Percentiles rank a stretch among this genome's conserved stretches.
phyloP scores from a whole-genome alignment of 2,888 invertebrate genomes.

The Crossocerus cetratus region DNA sequence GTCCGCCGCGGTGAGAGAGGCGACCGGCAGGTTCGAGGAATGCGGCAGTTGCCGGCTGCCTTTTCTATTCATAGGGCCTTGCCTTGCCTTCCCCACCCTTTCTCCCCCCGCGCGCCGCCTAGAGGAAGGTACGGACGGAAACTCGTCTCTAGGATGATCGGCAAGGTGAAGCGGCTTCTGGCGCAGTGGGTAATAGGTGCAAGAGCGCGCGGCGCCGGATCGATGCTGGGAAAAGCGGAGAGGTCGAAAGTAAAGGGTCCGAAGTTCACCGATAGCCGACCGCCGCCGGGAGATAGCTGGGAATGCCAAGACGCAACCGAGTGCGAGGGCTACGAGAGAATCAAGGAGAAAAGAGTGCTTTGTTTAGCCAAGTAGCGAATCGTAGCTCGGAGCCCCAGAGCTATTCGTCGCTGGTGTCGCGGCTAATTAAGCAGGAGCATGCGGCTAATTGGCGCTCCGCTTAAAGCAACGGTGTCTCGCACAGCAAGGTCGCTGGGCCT shows the following conservation, averaged over 20 bases:
- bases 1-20: neutral
- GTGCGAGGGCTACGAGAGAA: neutral
- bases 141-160: slow-evolving; percentile 1
- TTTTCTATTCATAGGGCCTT: neutral
- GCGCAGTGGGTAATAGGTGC: slow-evolving; percentile 12
- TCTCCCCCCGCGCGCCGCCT: too few relatives aligned
- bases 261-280: slow-evolving; percentile 34
- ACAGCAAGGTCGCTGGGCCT: neutral
- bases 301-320: neutral
- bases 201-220: slow-evolving; percentile 15
- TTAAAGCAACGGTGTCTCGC: slow-evolving; percentile 30
- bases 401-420: slow-evolving; percentile 3
- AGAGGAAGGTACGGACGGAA: too few relatives aligned
- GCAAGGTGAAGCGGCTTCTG: slow-evolving; percentile 4
- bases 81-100: too few relatives aligned
- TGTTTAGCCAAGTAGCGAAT: neutral
- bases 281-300: neutral
- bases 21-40: neutral
- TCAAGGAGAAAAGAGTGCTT: neutral
- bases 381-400: neutral
- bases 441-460: slow-evolving; percentile 40
- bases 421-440: slow-evolving; percentile 30
- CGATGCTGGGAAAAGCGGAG: slow-evolving; percentile 24
- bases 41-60: slow-evolving; percentile 5
- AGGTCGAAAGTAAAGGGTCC: slow-evolving; percentile 32